Conservation (phyloP, 2,888 invertebrate species). For the Heliothis peltigera region DNA sequence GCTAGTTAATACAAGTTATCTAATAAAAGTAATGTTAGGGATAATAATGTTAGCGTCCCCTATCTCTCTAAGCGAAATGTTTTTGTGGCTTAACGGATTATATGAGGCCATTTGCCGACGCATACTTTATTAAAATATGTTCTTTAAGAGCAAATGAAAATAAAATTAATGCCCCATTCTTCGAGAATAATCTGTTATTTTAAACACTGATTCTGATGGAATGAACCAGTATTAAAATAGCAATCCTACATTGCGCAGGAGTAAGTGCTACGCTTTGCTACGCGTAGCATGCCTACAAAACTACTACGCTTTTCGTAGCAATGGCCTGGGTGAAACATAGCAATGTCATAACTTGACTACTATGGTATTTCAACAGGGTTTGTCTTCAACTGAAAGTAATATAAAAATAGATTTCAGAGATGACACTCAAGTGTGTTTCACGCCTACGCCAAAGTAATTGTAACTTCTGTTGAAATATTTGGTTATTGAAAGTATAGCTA, state of each 20-base stretch:
- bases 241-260: background rate
- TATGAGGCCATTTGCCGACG: conserved; percentile 28
- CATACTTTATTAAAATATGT: conserved; percentile 28
- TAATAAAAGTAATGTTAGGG: conserved; percentile 23
- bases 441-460: no score
- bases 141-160: conserved; percentile 14
- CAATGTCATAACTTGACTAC: no score
- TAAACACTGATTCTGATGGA: no score
- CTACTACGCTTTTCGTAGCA: conserved; percentile 44
- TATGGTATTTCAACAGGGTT: no score
- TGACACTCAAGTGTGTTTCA: no score
- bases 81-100: conserved; percentile 30
- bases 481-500: background rate
- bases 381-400: no score
- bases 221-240: background rate
- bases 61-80: conserved; percentile 21
- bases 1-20: conserved; percentile 3
- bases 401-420: no score
- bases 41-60: conserved; percentile 32
- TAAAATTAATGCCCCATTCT: conserved; percentile 17
- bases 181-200: background rate
- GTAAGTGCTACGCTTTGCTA: conserved; percentile 8
- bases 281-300: conserved; percentile 31
- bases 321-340: conserved; percentile 6
- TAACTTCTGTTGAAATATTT: no score